Base-by-base conservation (phyloP, 2,797 vertebrate species). In the Protonibea diacanthus region DNA sequence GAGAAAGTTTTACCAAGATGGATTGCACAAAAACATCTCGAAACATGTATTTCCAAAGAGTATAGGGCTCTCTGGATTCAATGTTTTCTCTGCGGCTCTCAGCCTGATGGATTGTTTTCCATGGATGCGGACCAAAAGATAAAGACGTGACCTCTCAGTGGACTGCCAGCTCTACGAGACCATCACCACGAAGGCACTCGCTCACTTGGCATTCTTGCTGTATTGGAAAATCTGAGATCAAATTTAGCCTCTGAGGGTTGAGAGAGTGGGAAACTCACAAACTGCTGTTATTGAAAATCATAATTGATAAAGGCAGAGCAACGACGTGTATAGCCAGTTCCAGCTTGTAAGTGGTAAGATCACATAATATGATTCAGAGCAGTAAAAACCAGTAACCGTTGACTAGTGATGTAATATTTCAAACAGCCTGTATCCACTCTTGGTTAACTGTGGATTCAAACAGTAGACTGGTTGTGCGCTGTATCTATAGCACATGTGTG, bases 71-170 rank as follows among this genome's bases (percentile, higher is more conserved):
- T 59, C 76, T 74, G 45, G 77, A 82, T 82, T 70, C 77, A 17
- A 74, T 82, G 72, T 86, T 92, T 92, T 89, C 78, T 80, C 64
- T 89, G 74, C 64, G 51, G 82, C 77, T 60, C 88, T 91, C 75
- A 81, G 52, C 59, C 88, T 61, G 62, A 55, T 86, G 74, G 80
- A 87, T 85, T 94, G 91, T 92, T 95, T 93, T 93, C 53, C 60
- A 44, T 95, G 94, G 93, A 92, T 38, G 23, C 33, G 12, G 81
- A 89, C 94, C 94, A 95, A 95, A 90, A 95, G 94, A 95, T 95
- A 91, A 94, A 88, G 77, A 85, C 25, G 1, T 73, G 77, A 89
- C 84, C 76, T 85, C 81, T 90, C 66, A 14, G 48, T 74, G 74
- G 86, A 83, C 80, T 33, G 76, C 72, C 81, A 68, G 71, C 23